Evolutionary conservation across 35 echinoderm and acorn worm genomes (phyloP).

Genomic region (Ptychodera flava): DNA sequence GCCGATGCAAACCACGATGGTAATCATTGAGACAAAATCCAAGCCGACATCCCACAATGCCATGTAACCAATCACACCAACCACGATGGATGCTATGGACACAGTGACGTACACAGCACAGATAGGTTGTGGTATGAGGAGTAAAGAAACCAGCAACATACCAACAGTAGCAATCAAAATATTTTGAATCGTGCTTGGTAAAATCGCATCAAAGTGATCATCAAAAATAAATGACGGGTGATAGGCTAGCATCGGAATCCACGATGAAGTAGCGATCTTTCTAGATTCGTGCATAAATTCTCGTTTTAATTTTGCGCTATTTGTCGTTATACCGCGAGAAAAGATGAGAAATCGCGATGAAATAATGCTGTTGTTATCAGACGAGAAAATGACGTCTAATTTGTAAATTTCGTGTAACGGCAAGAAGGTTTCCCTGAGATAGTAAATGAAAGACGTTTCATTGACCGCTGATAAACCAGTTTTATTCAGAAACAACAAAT

Average conservation of each 20-base stretch:
- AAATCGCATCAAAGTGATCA: constrained; percentile 32
- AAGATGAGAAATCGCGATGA: constrained; percentile 61
- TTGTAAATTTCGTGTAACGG: constrained; percentile 24
- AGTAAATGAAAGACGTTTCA: constrained; percentile 19
- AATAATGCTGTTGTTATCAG: constrained; percentile 20
- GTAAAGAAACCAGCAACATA: constrained; percentile 48
- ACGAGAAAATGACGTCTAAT: constrained; percentile 70
- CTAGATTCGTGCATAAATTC: constrained; percentile 65
- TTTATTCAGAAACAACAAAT: constrained; percentile 16
- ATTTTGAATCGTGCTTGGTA: constrained; percentile 56
- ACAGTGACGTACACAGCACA: constrained; percentile 29
- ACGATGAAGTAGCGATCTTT: constrained; percentile 10
- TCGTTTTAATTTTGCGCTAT: constrained; percentile 38
- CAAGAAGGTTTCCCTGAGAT: constrained; percentile 48
- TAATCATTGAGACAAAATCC: constrained; percentile 66
- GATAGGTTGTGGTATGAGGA: constrained; percentile 44
- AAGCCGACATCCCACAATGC: constrained; percentile 40
- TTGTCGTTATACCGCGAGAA: constrained; percentile 9
- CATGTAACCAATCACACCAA: constrained; percentile 66
- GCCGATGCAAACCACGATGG: constrained; percentile 59
- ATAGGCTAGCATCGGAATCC: constrained; percentile 21
- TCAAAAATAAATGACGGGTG: constrained; percentile 30
- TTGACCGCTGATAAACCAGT: background rate
- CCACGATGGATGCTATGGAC: constrained; percentile 37
- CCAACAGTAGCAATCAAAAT: constrained; percentile 41